phyloP scores from a whole-genome alignment of 2,113 vertebrate species.

The Planiliza haematocheilus region DNA sequence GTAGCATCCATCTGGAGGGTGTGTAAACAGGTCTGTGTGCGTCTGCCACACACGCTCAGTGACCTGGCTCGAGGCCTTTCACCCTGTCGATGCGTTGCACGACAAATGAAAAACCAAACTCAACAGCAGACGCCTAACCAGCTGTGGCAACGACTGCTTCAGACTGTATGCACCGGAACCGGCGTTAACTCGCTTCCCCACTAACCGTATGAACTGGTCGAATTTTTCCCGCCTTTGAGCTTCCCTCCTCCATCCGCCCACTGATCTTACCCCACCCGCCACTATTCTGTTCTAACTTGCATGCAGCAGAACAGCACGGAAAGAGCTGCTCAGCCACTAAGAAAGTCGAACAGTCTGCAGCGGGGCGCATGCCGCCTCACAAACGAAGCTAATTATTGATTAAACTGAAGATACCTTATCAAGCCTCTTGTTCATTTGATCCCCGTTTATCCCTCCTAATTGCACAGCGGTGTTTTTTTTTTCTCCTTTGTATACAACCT shows the following conservation, averaged over 20 bases:
- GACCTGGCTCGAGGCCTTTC: constrained; percentile 32
- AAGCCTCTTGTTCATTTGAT: constrained; percentile 22
- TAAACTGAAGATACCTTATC: constrained; percentile 43
- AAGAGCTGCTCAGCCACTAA: background rate
- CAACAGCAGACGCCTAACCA: constrained; percentile 36
- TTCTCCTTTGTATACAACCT: constrained; percentile 7
- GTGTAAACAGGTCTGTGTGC: background rate
- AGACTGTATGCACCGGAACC: background rate
- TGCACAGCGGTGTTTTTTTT: constrained; percentile 2
- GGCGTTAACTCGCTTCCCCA: constrained; percentile 1
- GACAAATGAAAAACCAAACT: constrained; percentile 13
- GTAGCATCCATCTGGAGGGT: constrained; percentile 41
- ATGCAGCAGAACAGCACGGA: constrained; percentile 9
- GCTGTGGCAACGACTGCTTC: constrained; percentile 7
- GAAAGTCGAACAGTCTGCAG: background rate
- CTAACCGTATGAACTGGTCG: background rate
- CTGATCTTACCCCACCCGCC: constrained; percentile 16
- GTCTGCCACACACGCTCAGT: background rate
- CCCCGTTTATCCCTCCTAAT: constrained; percentile 50
- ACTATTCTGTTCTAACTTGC: constrained; percentile 1
- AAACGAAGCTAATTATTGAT: constrained; percentile 56
- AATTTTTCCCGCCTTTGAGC: too few relatives aligned
- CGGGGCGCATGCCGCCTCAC: background rate
- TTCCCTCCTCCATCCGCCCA: background rate
- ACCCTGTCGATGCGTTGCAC: constrained; percentile 9